Evolutionary conservation across 1,140 invertebrate genomes (phyloP), one percentile per base, ranked within the genome.

Genomic region (Paracyclopina nana): DNA sequence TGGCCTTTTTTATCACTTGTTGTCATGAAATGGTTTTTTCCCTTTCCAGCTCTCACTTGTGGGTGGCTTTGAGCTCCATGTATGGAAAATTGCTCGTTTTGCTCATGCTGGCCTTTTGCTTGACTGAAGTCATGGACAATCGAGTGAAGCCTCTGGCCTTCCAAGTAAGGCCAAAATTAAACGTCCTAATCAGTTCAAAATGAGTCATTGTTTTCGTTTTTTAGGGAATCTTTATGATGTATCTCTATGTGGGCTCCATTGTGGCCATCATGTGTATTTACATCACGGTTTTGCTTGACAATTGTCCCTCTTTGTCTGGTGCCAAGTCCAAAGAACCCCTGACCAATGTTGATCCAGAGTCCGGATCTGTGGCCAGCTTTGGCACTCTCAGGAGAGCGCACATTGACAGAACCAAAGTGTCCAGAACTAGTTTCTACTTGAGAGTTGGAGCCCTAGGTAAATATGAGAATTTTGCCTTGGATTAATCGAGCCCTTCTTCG

Each of bases 371-470:
- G 18, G 65, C 64, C 30, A 65, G 70, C 54, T 72, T 74, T 53
- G 71, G 70, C 6, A 73, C 72, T 0, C 60, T 74, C 28, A 72
- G 71, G 54, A 61, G 66, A 42, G 71, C 72, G 3, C 71, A 74
- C 54, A 71, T 74, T 41, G 68, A 69, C 4, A 59, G 68, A 30
- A 62, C 67, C 11, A 68, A 67, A 53, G 69, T 69, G 1, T 66
- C 72, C 2, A 64, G 68, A 1, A 75, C 74, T 0, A 76, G 72
- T 56, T 77, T 76, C 56, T 77, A 77, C 56, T 68, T 78, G 14
- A 62, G 76, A 48, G 65, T 77, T n/a, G 76, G 75, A 29, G 73
- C 74, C n/a, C 57, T 77, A 2, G 68, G 76, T 78, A 62, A 65
- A 64, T 46, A 20, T 46, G 16, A 30, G 11, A 48, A 12, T 6